phyloP scores from a whole-genome alignment of 2,888 invertebrate genomes.

The Molanna angustata region DNA sequence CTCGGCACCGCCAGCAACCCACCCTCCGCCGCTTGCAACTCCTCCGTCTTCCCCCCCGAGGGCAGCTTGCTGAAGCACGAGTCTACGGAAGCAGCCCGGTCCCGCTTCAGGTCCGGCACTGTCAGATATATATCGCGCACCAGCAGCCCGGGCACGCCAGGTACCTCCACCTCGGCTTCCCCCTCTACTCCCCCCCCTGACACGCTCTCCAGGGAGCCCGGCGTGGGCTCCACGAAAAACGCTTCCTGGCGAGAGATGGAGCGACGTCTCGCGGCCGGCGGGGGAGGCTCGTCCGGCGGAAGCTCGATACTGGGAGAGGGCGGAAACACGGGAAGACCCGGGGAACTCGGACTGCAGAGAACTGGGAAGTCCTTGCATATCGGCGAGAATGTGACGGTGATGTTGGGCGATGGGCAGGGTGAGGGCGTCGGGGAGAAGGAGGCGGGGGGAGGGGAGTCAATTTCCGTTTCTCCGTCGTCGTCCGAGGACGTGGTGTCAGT shows the following conservation, averaged over 20 bases:
- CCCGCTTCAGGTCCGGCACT: conserved; percentile 80
- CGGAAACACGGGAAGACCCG: conserved; percentile 52
- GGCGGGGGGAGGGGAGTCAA: conserved; percentile 40
- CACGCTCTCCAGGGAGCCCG: conserved; percentile 68
- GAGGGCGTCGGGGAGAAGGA: too few relatives aligned
- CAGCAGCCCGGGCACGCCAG: conserved; percentile 42
- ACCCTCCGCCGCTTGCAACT: conserved; percentile 61
- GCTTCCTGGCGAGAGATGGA: conserved; percentile 82
- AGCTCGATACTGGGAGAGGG: conserved; percentile 58
- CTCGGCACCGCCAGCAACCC: conserved; percentile 69
- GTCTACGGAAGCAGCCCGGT: conserved; percentile 85
- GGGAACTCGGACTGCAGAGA: conserved; percentile 44
- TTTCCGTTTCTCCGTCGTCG: conserved; percentile 51
- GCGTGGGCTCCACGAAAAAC: conserved; percentile 72
- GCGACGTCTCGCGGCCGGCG: conserved; percentile 56
- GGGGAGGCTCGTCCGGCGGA: conserved; percentile 53
- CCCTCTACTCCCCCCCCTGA: conserved; percentile 45
- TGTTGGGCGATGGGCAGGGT: conserved; percentile 51
- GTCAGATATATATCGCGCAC: conserved; percentile 74
- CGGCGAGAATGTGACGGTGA: conserved; percentile 63
- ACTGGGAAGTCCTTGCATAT: conserved; percentile 44
- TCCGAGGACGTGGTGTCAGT: conserved; percentile 47
- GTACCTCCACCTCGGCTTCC: conserved; percentile 36
- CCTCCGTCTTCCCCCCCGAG: conserved; percentile 68
- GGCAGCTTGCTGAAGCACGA: conserved; percentile 80